These are phyloP conservation scores for Diglossa brunneiventris DNA, from an alignment of 2,113 vertebrate species.

Conservation along the genomic window DNA sequence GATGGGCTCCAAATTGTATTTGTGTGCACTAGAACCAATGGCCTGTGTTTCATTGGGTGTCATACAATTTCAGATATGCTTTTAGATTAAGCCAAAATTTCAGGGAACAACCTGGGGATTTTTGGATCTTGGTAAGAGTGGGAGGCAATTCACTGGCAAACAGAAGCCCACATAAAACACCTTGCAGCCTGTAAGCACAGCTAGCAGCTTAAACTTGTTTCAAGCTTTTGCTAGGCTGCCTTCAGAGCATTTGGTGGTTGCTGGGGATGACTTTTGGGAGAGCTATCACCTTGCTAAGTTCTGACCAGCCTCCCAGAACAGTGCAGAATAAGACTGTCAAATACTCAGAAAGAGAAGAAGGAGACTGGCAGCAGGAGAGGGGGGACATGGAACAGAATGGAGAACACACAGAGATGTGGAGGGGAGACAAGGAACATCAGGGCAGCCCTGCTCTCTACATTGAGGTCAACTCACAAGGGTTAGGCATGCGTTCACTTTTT, in stretches of 20 bases:
- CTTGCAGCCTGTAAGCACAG: not conserved
- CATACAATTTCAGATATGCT: not conserved
- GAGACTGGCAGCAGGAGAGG: not conserved
- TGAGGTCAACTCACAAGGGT: not conserved
- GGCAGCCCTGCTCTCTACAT: not conserved
- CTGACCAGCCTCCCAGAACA: not conserved
- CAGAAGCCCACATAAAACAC: not conserved
- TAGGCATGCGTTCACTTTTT: not conserved
- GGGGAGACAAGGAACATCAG: not conserved
- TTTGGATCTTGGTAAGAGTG: not conserved
- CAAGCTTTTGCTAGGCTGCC: not conserved
- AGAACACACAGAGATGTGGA: not conserved
- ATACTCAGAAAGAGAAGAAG: not conserved
- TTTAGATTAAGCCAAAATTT: not conserved
- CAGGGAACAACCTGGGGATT: not conserved
- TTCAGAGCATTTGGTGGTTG: not conserved
- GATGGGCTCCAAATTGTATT: not conserved
- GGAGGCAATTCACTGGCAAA: not conserved
- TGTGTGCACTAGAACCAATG: not conserved
- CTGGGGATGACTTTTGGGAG: not conserved
- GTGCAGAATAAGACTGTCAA: not conserved
- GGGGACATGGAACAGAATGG: not conserved
- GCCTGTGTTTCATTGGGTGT: not conserved
- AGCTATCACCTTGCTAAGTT: not conserved
- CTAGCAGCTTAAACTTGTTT: not conserved